A percentile compares a stretch with the other conserved stretches of the same genome.
Evolutionary conservation across 2,888 invertebrate species (phyloP).

Genomic region (Ptycholaimellus sp.): DNA sequence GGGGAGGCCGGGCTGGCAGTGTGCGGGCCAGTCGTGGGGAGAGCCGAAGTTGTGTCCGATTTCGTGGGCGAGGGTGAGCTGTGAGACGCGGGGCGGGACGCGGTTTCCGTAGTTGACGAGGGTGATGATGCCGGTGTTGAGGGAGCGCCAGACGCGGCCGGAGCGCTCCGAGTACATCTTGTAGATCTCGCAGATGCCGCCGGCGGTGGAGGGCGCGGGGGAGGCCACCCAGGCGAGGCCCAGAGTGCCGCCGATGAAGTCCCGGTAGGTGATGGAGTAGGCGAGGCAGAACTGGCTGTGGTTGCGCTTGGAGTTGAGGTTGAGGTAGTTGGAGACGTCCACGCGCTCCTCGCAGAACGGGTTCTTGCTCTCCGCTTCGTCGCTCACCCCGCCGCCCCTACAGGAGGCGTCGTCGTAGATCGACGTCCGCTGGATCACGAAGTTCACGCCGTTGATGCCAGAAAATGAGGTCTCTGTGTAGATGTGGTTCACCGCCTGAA

Average conservation of each 20-base stretch:
- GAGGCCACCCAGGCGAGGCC: constrained; percentile 98
- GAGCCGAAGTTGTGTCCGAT: constrained; percentile 98
- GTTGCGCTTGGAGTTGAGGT: constrained; percentile 81
- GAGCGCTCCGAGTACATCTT: constrained; percentile 78
- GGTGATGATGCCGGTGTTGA: constrained; percentile 95
- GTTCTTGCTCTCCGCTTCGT: no score
- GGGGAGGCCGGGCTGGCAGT: constrained; percentile 65
- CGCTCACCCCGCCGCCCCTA: no score
- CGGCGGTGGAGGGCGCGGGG: constrained; percentile 65
- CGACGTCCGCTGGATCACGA: constrained; percentile 70
- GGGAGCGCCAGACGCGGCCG: constrained; percentile 68
- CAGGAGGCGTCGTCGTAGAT: constrained; percentile 33
- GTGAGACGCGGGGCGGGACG: constrained; percentile 89
- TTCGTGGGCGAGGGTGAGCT: constrained; percentile 88
- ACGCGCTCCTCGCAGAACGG: constrained; percentile 77
- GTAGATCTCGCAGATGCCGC: constrained; percentile 87
- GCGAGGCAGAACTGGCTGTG: constrained; percentile 96
- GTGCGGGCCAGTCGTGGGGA: no score
- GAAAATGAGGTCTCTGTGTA: constrained; percentile 81
- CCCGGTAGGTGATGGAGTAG: constrained; percentile 93
- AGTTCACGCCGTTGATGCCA: constrained; percentile 81
- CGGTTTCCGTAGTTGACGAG: constrained; percentile 91
- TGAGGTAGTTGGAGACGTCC: constrained; percentile 93
- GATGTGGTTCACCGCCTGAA: constrained; percentile 91
- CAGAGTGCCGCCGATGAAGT: constrained; percentile 64